phyloP scores from a whole-genome alignment of 2,113 vertebrate genomes.

The Ictidomys tridecemlineatus region DNA sequence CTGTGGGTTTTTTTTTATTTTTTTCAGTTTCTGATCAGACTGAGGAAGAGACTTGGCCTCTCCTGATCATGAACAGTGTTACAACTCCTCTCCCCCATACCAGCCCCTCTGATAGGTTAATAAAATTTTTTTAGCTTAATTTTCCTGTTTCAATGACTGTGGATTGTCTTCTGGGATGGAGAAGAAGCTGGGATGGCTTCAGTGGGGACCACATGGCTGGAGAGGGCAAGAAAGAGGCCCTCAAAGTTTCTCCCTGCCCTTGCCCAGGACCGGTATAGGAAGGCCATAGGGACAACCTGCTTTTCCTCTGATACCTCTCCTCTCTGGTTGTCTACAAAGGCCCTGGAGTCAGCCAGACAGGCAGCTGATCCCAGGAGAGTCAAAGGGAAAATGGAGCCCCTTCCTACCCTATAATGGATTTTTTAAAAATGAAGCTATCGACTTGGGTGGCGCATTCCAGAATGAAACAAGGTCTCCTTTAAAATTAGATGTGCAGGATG shows the following conservation, averaged over 20 bases:
- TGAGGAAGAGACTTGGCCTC: neutral
- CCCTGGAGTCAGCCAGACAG: neutral
- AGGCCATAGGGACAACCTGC: neutral
- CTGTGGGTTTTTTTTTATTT: too few relatives aligned
- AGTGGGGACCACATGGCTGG: accelerated
- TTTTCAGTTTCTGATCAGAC: neutral
- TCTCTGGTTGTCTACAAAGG: too few relatives aligned
- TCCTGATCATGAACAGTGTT: neutral
- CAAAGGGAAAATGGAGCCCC: neutral
- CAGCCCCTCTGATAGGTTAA: neutral
- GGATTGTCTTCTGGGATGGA: neutral
- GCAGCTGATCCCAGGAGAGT: neutral
- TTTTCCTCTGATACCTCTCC: neutral
- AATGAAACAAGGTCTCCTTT: neutral
- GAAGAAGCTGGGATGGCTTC: neutral
- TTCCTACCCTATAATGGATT: neutral
- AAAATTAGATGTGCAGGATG: neutral
- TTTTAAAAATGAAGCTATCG: neutral
- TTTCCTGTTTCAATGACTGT: neutral
- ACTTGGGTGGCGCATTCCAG: neutral
- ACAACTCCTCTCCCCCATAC: accelerated
- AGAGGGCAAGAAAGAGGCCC: neutral
- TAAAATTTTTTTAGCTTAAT: neutral
- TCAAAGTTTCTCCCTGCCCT: accelerated
- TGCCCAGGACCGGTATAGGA: neutral